These are phyloP conservation scores for Burhinus oedicnemus DNA, from an alignment of 2,113 vertebrate species.

Conservation along the genomic window DNA sequence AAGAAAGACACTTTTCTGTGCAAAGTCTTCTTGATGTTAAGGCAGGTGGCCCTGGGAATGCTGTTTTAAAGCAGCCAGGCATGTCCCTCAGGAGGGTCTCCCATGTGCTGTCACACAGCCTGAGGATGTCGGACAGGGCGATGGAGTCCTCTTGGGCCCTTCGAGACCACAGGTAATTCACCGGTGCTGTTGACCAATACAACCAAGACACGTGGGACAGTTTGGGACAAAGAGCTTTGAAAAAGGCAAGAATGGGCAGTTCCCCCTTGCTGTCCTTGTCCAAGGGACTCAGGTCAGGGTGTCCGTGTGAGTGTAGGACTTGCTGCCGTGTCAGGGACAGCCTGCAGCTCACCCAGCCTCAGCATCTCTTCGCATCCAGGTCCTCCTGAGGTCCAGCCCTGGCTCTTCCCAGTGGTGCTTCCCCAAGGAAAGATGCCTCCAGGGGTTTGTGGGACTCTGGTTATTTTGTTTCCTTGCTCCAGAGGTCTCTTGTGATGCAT, in stretches of 20 bases:
- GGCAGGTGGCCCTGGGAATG: background rate
- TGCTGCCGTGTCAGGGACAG: background rate
- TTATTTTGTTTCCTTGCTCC: background rate
- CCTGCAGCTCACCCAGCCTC: background rate
- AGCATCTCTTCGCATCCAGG: background rate
- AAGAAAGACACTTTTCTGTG: background rate
- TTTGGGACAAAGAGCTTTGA: background rate
- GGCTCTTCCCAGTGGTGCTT: background rate
- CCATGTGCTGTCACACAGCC: background rate
- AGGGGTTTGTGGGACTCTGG: background rate
- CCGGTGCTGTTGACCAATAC: background rate
- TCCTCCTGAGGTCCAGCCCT: background rate
- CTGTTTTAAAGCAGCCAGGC: background rate
- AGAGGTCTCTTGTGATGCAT: background rate
- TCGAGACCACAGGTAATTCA: background rate
- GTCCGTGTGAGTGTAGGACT: rapidly evolving
- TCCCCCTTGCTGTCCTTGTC: background rate
- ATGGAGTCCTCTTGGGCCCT: background rate
- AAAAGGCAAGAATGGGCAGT: background rate
- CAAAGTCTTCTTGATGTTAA: background rate
- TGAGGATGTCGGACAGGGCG: background rate
- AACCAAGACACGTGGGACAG: background rate
- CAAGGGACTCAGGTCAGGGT: background rate
- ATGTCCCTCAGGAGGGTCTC: background rate
- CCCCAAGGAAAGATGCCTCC: background rate